These are phyloP conservation scores for Phaethon lepturus DNA, from an alignment of 2,113 vertebrate species.

Conservation along the genomic window DNA sequence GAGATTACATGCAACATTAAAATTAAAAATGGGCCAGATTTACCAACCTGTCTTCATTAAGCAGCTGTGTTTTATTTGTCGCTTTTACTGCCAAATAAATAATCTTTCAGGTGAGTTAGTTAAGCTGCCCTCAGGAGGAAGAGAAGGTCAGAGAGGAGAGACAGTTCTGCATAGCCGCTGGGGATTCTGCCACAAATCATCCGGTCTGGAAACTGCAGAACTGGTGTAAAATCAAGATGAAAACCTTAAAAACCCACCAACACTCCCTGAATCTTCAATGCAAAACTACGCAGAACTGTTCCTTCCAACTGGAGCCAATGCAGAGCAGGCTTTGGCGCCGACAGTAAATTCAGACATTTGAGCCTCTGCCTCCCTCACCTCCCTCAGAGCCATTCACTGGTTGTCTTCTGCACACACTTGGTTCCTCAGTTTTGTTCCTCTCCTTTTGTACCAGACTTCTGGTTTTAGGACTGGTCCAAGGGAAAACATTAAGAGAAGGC, in stretches of 20 bases:
- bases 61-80: conserved; percentile 35
- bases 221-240: neutral
- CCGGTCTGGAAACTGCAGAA: neutral
- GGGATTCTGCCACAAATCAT: neutral
- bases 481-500: neutral
- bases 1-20: conserved; percentile 61
- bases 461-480: neutral
- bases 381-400: neutral
- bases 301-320: neutral
- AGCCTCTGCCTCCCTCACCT: neutral
- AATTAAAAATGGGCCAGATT: conserved; percentile 58
- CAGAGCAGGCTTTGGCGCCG: accelerated
- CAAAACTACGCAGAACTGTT: neutral
- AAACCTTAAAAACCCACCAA: neutral
- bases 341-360: neutral
- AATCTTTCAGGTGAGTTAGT: conserved; percentile 48
- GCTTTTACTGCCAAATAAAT: conserved; percentile 66
- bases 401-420: neutral
- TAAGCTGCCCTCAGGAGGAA: conserved; percentile 31
- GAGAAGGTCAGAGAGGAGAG: neutral
- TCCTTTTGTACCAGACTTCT: neutral
- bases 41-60: conserved; percentile 57
- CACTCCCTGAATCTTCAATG: neutral
- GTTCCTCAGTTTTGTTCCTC: neutral
- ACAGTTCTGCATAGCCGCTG: neutral